A percentile compares a stretch with the other conserved stretches of the same genome.
phyloP scores from a whole-genome alignment of 37 sponge, comb jelly and placozoan genomes.

The Hexactinellida sp. region DNA sequence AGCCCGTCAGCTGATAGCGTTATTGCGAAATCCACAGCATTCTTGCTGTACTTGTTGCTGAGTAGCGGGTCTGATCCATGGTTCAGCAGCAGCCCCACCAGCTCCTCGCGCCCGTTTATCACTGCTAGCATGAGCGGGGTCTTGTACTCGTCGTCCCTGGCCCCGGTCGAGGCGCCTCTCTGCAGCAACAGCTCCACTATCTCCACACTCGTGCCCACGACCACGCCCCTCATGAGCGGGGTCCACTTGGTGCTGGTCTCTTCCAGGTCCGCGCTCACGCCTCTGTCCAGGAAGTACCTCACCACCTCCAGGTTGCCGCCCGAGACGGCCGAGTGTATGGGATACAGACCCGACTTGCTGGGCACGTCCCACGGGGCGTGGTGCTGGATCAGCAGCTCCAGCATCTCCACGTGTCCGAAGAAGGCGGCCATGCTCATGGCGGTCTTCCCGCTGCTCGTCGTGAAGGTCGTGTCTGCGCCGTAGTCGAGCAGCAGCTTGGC shows the following conservation, averaged over 20 bases:
- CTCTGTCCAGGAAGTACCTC: conserved; percentile 8
- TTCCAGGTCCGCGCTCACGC: not conserved
- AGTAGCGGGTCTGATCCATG: not conserved
- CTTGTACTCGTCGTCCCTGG: not conserved
- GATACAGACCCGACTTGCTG: not conserved
- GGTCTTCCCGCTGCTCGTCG: conserved; percentile 1
- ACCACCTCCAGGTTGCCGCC: conserved; percentile 2
- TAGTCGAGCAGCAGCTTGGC: not conserved
- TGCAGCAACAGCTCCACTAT: not conserved
- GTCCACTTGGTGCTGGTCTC: not conserved
- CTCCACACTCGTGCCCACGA: not conserved
- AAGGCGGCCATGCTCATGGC: not conserved
- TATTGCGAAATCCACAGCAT: conserved; percentile 11
- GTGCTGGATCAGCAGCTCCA: not conserved
- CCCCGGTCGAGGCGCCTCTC: not conserved
- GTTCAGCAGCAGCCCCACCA: not conserved
- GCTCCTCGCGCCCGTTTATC: not conserved
- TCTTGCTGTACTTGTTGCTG: conserved; percentile 8
- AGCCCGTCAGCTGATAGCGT: not conserved
- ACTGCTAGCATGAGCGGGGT: not conserved
- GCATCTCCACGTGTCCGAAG: not conserved
- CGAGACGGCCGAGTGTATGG: not conserved
- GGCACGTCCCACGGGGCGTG: conserved; percentile 1
- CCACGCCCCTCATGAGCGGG: not conserved
- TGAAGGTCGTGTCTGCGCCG: not conserved